Conservation (phyloP, 2,888 invertebrate genomes). For the Tetranychus piercei region DNA sequence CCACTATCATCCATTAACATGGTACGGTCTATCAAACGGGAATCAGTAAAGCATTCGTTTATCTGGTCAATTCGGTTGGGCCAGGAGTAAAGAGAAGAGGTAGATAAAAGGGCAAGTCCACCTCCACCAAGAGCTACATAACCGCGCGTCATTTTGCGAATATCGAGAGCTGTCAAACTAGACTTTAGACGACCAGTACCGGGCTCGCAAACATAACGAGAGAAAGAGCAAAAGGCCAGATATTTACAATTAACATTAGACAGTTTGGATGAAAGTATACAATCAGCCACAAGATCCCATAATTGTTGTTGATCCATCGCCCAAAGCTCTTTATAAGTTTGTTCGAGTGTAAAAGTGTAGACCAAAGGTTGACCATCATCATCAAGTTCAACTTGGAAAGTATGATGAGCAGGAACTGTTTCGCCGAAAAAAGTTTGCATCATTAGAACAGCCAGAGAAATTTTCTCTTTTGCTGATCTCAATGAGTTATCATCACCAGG, state of each 20-base stretch:
- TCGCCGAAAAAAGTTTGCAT: constrained; percentile 72
- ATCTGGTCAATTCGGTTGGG: constrained; percentile 52
- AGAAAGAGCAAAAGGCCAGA: constrained; percentile 71
- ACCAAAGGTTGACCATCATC: constrained; percentile 43
- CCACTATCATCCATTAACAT: constrained; percentile 76
- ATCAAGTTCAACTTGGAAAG: constrained; percentile 55
- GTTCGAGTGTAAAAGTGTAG: constrained; percentile 50
- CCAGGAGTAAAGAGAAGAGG: constrained; percentile 77
- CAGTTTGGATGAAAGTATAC: constrained; percentile 52
- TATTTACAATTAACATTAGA: constrained; percentile 56
- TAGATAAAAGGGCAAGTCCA: constrained; percentile 73
- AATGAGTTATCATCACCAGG: constrained; percentile 44
- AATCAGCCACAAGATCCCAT: constrained; percentile 66
- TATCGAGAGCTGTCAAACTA: constrained; percentile 42
- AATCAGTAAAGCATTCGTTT: constrained; percentile 42
- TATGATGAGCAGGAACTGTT: constrained; percentile 61
- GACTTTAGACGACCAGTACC: constrained; percentile 14
- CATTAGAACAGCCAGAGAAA: constrained; percentile 54
- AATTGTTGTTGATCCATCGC: constrained; percentile 55
- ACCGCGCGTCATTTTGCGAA: constrained; percentile 41
- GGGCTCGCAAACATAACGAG: constrained; percentile 46
- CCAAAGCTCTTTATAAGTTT: constrained; percentile 50
- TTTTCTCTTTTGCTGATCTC: constrained; percentile 53
- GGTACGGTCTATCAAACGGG: constrained; percentile 47
- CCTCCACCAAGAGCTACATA: constrained; percentile 82